Conservation (phyloP, 2,113 vertebrate genomes). For the Calidris pugnax region DNA sequence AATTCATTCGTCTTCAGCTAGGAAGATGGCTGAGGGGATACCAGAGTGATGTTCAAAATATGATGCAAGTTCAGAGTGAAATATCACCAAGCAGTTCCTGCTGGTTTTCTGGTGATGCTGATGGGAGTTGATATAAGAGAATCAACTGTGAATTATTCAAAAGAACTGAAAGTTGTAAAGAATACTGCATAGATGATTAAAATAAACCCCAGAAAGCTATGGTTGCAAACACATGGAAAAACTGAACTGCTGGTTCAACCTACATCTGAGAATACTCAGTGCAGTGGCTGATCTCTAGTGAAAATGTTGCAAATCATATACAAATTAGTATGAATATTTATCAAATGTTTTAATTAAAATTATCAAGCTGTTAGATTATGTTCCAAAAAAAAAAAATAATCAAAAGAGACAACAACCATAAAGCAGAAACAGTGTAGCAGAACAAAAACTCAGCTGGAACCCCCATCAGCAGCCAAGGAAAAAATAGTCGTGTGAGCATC, state of each 20-base stretch:
- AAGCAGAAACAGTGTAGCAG: conserved; percentile 21
- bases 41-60: neutral
- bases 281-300: neutral
- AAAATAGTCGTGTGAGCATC: neutral
- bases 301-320: conserved; percentile 29
- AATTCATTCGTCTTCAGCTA: neutral
- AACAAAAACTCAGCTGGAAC: conserved; percentile 56
- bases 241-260: neutral
- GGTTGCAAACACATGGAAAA: neutral
- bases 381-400: conserved; percentile 6
- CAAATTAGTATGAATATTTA: conserved; percentile 56
- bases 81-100: neutral
- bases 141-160: neutral
- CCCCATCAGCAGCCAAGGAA: neutral
- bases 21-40: neutral
- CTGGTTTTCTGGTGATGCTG: neutral
- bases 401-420: conserved; percentile 12
- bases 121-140: neutral
- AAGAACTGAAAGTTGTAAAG: neutral
- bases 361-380: conserved; percentile 42
- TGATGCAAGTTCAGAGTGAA: neutral
- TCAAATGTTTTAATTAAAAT: conserved; percentile 64
- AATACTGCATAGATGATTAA: neutral
- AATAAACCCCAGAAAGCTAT: neutral
- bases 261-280: neutral